phyloP scores from a whole-genome alignment of 2,888 invertebrate species.

The Dynastes grantii region DNA sequence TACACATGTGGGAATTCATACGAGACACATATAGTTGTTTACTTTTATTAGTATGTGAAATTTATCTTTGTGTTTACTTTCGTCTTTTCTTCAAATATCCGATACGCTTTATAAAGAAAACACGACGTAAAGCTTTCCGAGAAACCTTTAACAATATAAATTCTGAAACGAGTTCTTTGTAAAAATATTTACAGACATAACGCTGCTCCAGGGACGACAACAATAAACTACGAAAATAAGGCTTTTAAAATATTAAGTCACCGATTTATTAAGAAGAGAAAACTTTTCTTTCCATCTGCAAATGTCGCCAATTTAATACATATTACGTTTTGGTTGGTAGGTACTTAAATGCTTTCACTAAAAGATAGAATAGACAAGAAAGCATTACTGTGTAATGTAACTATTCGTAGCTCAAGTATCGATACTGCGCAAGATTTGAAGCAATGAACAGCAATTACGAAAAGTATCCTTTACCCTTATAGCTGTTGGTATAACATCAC shows the following conservation, averaged over 20 bases:
- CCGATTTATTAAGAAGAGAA: background rate
- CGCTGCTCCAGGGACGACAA: constrained; percentile 20
- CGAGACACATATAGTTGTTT: constrained; percentile 5
- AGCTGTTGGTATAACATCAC: too few species aligned
- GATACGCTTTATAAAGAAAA: constrained; percentile 25
- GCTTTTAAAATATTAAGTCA: constrained; percentile 26
- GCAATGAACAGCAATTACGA: too few species aligned
- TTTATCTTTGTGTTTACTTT: constrained; percentile 10
- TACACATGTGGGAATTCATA: background rate
- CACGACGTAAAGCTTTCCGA: constrained; percentile 13
- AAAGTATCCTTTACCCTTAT: too few species aligned
- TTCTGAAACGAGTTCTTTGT: constrained; percentile 26
- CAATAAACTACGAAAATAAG: constrained; percentile 8
- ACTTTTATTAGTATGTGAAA: constrained; percentile 23
- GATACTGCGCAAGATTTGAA: too few species aligned
- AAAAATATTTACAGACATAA: constrained; percentile 35
- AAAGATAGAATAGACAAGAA: too few species aligned
- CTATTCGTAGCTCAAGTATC: too few species aligned
- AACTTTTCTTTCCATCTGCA: background rate
- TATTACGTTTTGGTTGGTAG: background rate
- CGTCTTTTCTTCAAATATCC: background rate
- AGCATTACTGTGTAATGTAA: too few species aligned
- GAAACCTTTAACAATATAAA: constrained; percentile 34
- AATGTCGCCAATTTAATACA: background rate
- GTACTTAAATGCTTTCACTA: too few species aligned